These are phyloP conservation scores for Agrochola macilenta DNA, from an alignment of 2,888 invertebrate species.

Conservation along the genomic window DNA sequence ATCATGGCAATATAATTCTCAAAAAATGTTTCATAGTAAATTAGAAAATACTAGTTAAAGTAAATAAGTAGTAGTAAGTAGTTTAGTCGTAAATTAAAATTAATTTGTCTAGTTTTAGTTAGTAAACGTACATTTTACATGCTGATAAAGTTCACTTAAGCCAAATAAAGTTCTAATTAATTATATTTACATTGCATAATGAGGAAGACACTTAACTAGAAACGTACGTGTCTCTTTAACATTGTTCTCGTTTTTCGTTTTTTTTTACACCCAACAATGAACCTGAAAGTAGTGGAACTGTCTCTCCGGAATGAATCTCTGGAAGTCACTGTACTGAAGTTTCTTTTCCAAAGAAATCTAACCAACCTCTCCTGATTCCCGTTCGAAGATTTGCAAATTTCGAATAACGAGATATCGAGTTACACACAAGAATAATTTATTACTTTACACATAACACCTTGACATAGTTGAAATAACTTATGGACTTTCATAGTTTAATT, in stretches of 20 bases:
- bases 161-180: not conserved
- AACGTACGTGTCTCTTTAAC: not conserved
- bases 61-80: too few relatives aligned
- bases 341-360: not conserved
- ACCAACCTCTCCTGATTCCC: not conserved
- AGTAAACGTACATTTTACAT: not conserved
- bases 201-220: not conserved
- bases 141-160: not conserved
- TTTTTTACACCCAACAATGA: not conserved
- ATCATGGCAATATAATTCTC: not conserved
- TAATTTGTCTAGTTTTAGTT: not conserved
- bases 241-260: too few relatives aligned
- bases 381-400: slow-evolving; percentile 35
- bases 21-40: not conserved
- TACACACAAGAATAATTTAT: slow-evolving; percentile 27
- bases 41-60: too few relatives aligned
- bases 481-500: slow-evolving; percentile 27
- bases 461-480: slow-evolving; percentile 27
- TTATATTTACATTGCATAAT: not conserved
- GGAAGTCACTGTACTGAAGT: not conserved
- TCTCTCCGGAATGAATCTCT: not conserved
- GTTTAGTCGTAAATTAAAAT: not conserved
- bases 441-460: slow-evolving; percentile 17
- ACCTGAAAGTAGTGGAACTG: not conserved
- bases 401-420: slow-evolving; percentile 32